Conservation (phyloP, 2,113 vertebrate genomes). For the Psophia crepitans region DNA sequence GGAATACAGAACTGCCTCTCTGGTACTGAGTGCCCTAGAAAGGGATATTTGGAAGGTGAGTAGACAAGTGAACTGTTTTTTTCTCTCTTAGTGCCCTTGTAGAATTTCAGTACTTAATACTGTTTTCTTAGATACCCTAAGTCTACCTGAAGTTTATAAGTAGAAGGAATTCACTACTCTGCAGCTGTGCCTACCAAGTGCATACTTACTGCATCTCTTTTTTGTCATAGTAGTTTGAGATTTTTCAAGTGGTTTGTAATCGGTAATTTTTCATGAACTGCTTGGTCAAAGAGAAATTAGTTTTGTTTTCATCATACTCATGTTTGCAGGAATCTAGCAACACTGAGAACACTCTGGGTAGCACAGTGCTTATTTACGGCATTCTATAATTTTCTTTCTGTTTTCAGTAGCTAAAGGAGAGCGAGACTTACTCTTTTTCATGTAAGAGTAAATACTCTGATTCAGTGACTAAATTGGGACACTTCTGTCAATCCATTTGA, state of each 20-base stretch:
- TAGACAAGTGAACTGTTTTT: background rate
- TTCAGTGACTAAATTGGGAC: background rate
- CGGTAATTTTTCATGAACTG: background rate
- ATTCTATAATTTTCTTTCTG: background rate
- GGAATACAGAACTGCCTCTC: constrained; percentile 80
- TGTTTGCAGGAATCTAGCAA: background rate
- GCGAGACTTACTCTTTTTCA: background rate
- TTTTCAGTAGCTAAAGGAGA: background rate
- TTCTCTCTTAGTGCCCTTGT: background rate
- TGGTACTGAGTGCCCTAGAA: constrained; percentile 81
- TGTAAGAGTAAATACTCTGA: background rate
- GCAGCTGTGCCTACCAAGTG: background rate
- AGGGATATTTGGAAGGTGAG: constrained; percentile 80
- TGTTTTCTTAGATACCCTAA: background rate
- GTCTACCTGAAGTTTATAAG: background rate
- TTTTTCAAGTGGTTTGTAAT: background rate
- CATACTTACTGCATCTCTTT: background rate
- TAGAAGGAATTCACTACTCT: background rate
- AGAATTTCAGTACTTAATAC: background rate
- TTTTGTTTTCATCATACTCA: background rate
- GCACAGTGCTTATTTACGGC: background rate
- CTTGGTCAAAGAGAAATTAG: background rate
- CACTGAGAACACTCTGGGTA: background rate
- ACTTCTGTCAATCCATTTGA: background rate
- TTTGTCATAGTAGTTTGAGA: background rate